Evolutionary conservation across 2,797 vertebrate genomes (phyloP), one percentile per base, ranked within the genome.

Genomic region (Lacerta agilis): DNA sequence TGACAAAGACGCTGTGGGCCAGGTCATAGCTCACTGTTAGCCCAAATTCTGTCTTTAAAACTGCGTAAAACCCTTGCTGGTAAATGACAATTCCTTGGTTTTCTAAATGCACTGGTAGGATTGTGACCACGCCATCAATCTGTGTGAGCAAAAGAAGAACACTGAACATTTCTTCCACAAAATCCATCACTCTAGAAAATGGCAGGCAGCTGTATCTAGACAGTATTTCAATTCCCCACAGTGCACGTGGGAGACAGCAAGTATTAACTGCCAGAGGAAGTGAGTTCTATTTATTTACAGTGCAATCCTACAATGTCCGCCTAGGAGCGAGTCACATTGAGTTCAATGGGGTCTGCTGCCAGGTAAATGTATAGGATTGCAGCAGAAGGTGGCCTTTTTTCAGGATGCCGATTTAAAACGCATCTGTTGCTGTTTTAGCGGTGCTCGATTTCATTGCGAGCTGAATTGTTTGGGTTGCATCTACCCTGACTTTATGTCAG

Each of bases 11-110:
- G 49, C 94, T 82, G n/a, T 77, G 58, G 43, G 90, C 25, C 6
- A 87, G 80, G 72, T 97, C 96, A 64, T 97, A 98, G 4, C 96
- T 95, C 6, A 97, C 95, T 1, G 79, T 72, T 75, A 98, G 90
- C 7, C 96, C 97, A 94, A 97, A 97, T 58, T 94, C 91, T 36
- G 97, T 96, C 66, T 92, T 95, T 86, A 97, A 4, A 0, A 95
- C n/a, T 5, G 97, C 45, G n/a, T 94, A 94, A 36, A 95, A 95
- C 6, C 97, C 97, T 69, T 97, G 97, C 67, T 92, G 49, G 84
- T 94, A 96, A 67, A 97, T 89, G 0, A 94, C 94, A 82, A 97
- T 45, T 0, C 88, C 85, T 3, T 3, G 85, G 0, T 97, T 95
- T 8, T 17, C 94, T 82, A 86, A 79, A 69, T 79, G 64, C 25